Conservation (phyloP, 1,140 invertebrate genomes). For the Anthonomus grandis region DNA sequence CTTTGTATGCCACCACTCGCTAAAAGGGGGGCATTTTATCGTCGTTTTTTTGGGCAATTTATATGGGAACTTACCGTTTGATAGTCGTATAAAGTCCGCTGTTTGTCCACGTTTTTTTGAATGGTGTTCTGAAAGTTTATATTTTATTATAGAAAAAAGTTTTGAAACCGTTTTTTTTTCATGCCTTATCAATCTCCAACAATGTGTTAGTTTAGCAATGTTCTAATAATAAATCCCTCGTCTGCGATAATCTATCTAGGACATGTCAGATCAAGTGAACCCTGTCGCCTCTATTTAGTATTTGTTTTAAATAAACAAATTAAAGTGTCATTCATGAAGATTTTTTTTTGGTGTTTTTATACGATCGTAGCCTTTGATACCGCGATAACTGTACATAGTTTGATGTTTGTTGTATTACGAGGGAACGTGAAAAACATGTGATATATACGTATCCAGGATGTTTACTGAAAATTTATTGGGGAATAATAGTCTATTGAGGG, state of each 20-base stretch:
- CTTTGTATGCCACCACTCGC: constrained; percentile 37
- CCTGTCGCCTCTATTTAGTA: neutral
- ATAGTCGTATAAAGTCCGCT: constrained; percentile 36
- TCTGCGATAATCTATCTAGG: constrained; percentile 13
- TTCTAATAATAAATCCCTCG: constrained; percentile 6
- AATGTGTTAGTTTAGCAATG: neutral
- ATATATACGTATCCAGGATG: too few species aligned
- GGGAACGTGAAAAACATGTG: too few species aligned
- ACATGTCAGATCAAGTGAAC: constrained; percentile 13
- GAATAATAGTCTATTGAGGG: too few species aligned
- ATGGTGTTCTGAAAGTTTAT: constrained; percentile 24
- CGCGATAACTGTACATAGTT: too few species aligned
- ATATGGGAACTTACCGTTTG: constrained; percentile 33
- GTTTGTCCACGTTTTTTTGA: constrained; percentile 27
- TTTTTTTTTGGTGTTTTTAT: neutral
- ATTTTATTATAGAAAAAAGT: neutral
- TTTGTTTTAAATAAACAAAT: neutral
- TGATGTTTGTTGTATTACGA: too few species aligned
- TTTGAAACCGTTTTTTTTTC: neutral
- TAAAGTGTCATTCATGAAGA: neutral
- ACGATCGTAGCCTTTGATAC: too few species aligned
- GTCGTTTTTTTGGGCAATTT: neutral
- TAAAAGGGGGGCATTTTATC: constrained; percentile 20
- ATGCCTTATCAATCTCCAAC: too few species aligned
- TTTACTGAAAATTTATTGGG: too few species aligned